A percentile compares a stretch with the other conserved stretches of the same genome.
Conservation (phyloP, 2,797 vertebrate species). For the Cirrhinus mrigala region DNA sequence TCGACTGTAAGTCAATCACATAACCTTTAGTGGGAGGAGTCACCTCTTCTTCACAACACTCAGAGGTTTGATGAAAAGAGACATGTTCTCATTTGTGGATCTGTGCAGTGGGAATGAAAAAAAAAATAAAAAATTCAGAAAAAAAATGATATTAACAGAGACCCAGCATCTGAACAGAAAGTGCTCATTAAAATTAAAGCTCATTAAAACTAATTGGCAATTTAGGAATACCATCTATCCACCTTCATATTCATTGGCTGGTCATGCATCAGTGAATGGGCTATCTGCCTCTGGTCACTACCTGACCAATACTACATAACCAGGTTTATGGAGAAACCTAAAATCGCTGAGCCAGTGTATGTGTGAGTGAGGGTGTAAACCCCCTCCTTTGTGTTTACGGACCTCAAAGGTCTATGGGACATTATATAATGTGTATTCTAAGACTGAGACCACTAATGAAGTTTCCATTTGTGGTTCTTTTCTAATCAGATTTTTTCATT, state of each 20-base stretch:
- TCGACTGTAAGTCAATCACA: slow-evolving; percentile 29
- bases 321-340: not conserved
- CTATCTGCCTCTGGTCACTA: not conserved
- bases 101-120: slow-evolving; percentile 13
- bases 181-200: slow-evolving; percentile 82
- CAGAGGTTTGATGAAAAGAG: slow-evolving; percentile 32
- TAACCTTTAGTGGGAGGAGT: slow-evolving; percentile 13
- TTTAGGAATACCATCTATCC: slow-evolving; percentile 72
- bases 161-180: slow-evolving; percentile 63
- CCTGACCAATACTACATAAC: slow-evolving; percentile 3
- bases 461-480: not conserved
- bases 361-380: not conserved
- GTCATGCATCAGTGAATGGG: slow-evolving; percentile 60
- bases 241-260: slow-evolving; percentile 55
- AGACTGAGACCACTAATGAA: not conserved
- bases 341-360: not conserved
- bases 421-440: not conserved
- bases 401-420: not conserved
- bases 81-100: slow-evolving; percentile 27
- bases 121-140: slow-evolving; percentile 57
- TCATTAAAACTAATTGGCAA: slow-evolving; percentile 83
- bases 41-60: slow-evolving; percentile 12
- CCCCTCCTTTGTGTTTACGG: not conserved
- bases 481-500: not conserved
- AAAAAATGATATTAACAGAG: slow-evolving; percentile 57